Conservation (phyloP, 2,888 invertebrate genomes). For the Deroplatys truncata region DNA sequence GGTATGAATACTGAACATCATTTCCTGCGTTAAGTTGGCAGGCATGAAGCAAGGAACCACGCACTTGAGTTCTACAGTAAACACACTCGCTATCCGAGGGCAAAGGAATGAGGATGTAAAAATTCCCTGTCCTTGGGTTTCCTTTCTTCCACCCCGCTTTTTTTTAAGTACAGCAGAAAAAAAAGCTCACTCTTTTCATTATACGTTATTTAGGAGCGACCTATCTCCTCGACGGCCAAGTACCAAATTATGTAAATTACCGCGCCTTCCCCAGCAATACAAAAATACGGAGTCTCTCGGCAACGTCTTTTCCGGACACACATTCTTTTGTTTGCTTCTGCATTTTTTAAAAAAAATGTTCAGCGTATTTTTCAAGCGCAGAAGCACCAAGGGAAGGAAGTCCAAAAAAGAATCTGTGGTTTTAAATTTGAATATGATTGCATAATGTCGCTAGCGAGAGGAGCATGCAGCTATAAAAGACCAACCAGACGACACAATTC, state of each 20-base stretch:
- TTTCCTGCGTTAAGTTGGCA: too few species aligned
- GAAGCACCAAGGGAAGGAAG: slow-evolving; percentile 6
- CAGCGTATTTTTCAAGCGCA: slow-evolving; percentile 21
- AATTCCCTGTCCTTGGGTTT: neutral
- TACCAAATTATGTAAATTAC: slow-evolving; percentile 49
- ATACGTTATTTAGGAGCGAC: slow-evolving; percentile 20
- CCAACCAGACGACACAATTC: slow-evolving; percentile 20
- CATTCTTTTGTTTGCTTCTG: slow-evolving; percentile 38
- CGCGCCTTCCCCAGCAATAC: slow-evolving; percentile 41
- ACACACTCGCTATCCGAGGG: neutral
- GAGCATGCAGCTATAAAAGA: neutral
- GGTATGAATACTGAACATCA: too few species aligned
- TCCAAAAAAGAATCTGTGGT: slow-evolving; percentile 18
- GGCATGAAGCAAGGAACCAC: too few species aligned
- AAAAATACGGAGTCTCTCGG: slow-evolving; percentile 49
- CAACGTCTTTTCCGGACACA: slow-evolving; percentile 47
- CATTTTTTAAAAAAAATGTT: slow-evolving; percentile 16
- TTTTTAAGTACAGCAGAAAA: slow-evolving; percentile 2
- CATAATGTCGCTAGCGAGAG: slow-evolving; percentile 15
- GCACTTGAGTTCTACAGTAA: neutral
- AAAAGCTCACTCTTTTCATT: slow-evolving; percentile 20
- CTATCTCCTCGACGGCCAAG: slow-evolving; percentile 43
- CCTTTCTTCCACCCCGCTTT: slow-evolving; percentile 4
- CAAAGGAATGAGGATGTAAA: slow-evolving; percentile 20
- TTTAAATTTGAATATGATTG: slow-evolving; percentile 30